phyloP scores from a whole-genome alignment of 1,140 invertebrate species.

The Tetramorium parvispinum region DNA sequence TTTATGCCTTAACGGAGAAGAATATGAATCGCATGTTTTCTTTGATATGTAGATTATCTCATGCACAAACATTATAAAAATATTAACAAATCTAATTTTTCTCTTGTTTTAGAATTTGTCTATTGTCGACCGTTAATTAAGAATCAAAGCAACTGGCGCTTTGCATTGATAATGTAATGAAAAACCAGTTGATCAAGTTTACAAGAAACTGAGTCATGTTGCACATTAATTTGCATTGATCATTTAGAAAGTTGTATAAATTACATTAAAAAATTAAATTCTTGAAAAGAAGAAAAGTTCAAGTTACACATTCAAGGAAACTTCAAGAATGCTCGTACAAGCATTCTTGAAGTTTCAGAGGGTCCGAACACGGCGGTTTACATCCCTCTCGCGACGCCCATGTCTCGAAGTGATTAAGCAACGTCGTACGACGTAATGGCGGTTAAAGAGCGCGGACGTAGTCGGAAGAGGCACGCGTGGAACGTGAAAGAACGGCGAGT shows the following conservation, averaged over 20 bases:
- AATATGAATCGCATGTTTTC: background rate
- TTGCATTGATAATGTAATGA: background rate
- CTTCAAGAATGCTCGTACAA: background rate
- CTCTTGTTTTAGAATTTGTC: background rate
- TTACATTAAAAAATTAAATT: background rate
- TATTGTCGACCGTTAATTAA: background rate
- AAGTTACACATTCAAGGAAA: background rate
- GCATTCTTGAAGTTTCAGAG: no score
- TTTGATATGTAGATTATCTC: background rate
- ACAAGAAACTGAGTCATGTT: background rate
- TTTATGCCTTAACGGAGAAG: background rate
- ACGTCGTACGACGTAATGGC: conserved; percentile 51
- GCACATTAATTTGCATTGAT: background rate
- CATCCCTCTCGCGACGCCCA: conserved; percentile 36
- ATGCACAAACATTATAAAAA: background rate
- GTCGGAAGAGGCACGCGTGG: conserved; percentile 60
- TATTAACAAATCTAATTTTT: background rate
- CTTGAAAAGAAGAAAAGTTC: background rate
- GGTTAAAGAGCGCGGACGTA: conserved; percentile 58
- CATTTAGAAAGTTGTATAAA: background rate
- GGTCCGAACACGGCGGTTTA: background rate
- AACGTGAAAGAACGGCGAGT: conserved; percentile 68
- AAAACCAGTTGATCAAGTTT: background rate
- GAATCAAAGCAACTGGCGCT: background rate
- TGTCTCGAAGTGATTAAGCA: conserved; percentile 64